Base-by-base conservation (phyloP, 2,797 vertebrate species). In the Galaxias olidus region DNA sequence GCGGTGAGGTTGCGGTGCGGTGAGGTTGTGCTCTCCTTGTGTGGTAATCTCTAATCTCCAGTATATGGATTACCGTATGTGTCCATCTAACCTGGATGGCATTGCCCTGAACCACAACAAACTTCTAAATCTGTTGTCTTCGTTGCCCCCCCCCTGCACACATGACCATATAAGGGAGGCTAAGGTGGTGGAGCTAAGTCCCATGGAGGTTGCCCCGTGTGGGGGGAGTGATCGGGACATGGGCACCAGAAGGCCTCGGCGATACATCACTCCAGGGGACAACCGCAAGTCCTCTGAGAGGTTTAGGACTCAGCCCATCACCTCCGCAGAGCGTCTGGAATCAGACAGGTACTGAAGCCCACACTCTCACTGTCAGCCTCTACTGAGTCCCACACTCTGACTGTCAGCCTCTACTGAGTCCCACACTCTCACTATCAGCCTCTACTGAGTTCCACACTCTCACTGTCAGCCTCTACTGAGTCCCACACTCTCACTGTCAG, bases 231-330 rank as follows among this genome's bases (percentile, higher is more conserved):
- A 98, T 72, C 87, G 60, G 72, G 95, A 95, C 64, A 90, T 83
- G 87, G 93, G 86, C 52, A 74, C 90, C n/a, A 93, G 96, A 79
- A 95, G 89, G 85, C 94, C 96, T 1, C 95, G 94, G 10, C 94
- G 95, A 67, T 99, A 99, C 93, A 95, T 99, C 83, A 89, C 95
- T 77, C 94, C 96, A 63, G 95, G 96, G 80, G 98, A 98, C 84
- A 95, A 84, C 89, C 96, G 97, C 83, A 94, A 94, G 88, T 95
- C 97, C 82, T 95, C 93, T 59, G 97, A 99, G 87, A 93, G 98
- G 86, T 98, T 98, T 91, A 94, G 96, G 90, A 99, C 98, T 20
- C 98, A 99, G 80, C 98, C 97, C 83, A 92, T 99, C 90, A 99
- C 97, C 0, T 99, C 97, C 78, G 96, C 96, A 75, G 98, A 99